Conservation (phyloP, 1,140 invertebrate species). For the Subanguina moxae region DNA sequence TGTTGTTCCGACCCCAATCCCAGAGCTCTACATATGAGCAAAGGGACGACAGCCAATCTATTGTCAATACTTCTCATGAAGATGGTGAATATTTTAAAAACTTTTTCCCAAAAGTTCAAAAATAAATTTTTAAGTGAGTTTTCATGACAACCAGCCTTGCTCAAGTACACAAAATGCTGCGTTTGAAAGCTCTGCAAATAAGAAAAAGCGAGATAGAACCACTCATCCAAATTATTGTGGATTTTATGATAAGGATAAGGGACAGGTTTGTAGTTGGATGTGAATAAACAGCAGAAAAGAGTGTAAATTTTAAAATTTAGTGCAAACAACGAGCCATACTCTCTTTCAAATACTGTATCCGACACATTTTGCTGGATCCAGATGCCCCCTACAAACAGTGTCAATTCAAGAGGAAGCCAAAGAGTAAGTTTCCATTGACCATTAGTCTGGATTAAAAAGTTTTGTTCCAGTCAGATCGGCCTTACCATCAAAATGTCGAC, state of each 20-base stretch:
- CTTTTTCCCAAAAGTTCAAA: no score
- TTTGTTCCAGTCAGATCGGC: neutral
- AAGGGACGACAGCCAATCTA: neutral
- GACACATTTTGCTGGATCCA: constrained; percentile 40
- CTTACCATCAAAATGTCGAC: neutral
- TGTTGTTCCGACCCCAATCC: neutral
- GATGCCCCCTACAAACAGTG: constrained; percentile 42
- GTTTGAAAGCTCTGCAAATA: neutral
- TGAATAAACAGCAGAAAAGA: neutral
- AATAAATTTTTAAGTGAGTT: neutral
- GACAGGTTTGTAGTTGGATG: constrained; percentile 18
- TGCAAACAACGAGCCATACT: constrained; percentile 44
- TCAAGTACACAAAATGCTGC: constrained; percentile 16
- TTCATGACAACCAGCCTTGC: constrained; percentile 17
- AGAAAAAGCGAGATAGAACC: constrained; percentile 12
- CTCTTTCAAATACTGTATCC: constrained; percentile 35
- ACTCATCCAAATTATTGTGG: constrained; percentile 22
- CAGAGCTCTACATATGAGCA: neutral
- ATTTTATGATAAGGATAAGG: constrained; percentile 18
- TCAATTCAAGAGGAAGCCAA: constrained; percentile 36
- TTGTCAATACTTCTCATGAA: constrained; percentile 2
- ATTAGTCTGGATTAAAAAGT: neutral
- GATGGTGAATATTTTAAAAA: neutral
- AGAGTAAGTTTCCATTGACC: constrained; percentile 33
- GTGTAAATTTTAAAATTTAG: constrained; percentile 17